Percentiles rank a stretch among this genome's conserved stretches.
These are phyloP conservation scores for Ariopsis seemanni DNA, from an alignment of 2,113 vertebrate species.

Conservation along the genomic window DNA sequence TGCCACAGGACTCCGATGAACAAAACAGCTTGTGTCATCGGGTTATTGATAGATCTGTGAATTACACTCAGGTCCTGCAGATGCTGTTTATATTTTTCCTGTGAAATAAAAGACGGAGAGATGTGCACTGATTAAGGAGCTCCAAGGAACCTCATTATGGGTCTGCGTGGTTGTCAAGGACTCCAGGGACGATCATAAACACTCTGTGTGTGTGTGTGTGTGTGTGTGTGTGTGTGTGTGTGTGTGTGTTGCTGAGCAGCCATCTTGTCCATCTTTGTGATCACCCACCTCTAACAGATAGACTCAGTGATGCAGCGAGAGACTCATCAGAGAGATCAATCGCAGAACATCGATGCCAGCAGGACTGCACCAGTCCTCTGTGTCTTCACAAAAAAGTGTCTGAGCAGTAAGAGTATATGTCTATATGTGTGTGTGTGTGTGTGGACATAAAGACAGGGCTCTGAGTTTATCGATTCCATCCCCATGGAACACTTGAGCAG, in stretches of 20 bases:
- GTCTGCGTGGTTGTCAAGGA: background rate
- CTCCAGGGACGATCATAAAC: conserved; percentile 1
- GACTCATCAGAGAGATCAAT: conserved; percentile 34
- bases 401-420: background rate
- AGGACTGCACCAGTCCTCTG: conserved; percentile 17
- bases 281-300: conserved; percentile 15
- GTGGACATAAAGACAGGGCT: background rate
- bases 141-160: background rate
- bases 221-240: conserved; percentile 11
- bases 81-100: background rate
- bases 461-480: conserved; percentile 25
- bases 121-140: conserved; percentile 4
- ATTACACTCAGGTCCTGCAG: background rate
- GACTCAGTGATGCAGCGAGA: conserved; percentile 1
- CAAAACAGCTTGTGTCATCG: background rate
- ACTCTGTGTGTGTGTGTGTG: conserved; percentile 13
- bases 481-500: conserved; percentile 27
- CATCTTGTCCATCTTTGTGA: conserved; percentile 13
- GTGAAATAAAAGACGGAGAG: background rate
- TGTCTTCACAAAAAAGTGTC: background rate
- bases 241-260: conserved; percentile 18
- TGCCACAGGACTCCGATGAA: conserved; percentile 16
- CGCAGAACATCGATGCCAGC: conserved; percentile 10
- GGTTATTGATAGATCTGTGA: background rate
- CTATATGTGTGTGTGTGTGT: background rate